Percentiles rank a stretch among this genome's conserved stretches.
Conservation (phyloP, 2,113 vertebrate genomes). For the Aldabrachelys gigantea region DNA sequence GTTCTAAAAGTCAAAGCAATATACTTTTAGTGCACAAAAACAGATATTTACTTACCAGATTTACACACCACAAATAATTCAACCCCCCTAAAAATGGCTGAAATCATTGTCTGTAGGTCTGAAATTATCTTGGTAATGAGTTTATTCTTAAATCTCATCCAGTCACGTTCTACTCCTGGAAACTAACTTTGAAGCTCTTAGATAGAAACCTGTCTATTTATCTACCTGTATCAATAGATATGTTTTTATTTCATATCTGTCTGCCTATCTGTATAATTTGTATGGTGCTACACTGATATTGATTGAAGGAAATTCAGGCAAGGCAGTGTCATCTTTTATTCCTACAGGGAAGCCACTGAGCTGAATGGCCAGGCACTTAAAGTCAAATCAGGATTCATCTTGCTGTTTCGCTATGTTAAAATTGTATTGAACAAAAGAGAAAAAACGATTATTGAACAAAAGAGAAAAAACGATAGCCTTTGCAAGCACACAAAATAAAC, state of each 20-base stretch:
- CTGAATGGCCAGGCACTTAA: conserved; percentile 79
- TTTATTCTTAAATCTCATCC: conserved; percentile 4
- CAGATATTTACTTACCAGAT: conserved; percentile 14
- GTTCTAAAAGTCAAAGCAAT: conserved; percentile 77
- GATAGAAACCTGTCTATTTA: conserved; percentile 53
- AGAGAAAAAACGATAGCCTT: neutral
- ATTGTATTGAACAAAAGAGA: neutral
- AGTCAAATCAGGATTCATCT: conserved; percentile 81
- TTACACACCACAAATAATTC: neutral
- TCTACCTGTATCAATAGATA: conserved; percentile 65
- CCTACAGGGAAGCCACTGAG: conserved; percentile 83
- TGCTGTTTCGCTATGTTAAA: conserved; percentile 33
- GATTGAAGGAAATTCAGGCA: conserved; percentile 78
- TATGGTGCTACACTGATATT: conserved; percentile 80
- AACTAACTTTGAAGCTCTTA: conserved; percentile 59
- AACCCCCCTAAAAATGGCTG: neutral
- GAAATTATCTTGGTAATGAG: neutral
- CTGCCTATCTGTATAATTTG: conserved; percentile 78
- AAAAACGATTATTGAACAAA: too few species aligned
- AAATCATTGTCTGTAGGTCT: conserved; percentile 7
- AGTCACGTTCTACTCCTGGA: conserved; percentile 5
- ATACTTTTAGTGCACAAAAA: conserved; percentile 23
- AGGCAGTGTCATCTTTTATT: conserved; percentile 76
- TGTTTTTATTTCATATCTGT: conserved; percentile 65
- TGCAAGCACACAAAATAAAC: neutral